Base-by-base conservation (phyloP, 2,888 invertebrate species). In the Crematogaster levior region DNA sequence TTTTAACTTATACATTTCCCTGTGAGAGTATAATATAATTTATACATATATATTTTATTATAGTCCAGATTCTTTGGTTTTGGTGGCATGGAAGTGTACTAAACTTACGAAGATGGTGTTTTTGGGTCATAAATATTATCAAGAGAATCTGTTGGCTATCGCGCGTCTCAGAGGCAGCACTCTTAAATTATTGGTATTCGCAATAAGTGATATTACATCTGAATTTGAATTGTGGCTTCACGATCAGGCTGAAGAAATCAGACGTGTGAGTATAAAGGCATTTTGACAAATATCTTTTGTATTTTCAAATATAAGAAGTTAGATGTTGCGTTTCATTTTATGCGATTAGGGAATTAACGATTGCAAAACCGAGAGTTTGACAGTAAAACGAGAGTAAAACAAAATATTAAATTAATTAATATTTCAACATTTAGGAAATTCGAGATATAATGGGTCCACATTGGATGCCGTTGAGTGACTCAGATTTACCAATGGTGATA, bases 41-140 rank as follows among this genome's bases (percentile, higher is more conserved):
- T 40, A 21, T 77, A 43, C 21, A 34, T 27, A 37, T 43, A 40
- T 30, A 34, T 63, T 82, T 40, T 43, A 68, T 87, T 85, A 30
- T 86, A 92, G 95, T 87, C 95, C 95, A 60, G 96, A 97, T 93
- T 96, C 96, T 1, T 94, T 97, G 84, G 95, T 97, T 51, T 95
- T 97, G 94, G 94, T 96, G 85, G 96, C 97, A 9, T 97, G 97
- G 97, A 95, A 95, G 86, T 97, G 97, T 92, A 94, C 94, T 40
- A 95, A 95, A 74, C 95, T 97, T 34, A 94, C 95, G 85, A 96
- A 96, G 91, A 94, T 97, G 74, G 95, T 96, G 60, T 93, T 93
- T 81, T 91, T 94, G 83, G 96, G 97, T 51, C 96, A 96, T 91
- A 95, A 96, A 88, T 96, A 97, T 91, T 95, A 95, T 85, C 96